Conservation (phyloP, 2,888 invertebrate species). For the Exephanes ischioxanthus region DNA sequence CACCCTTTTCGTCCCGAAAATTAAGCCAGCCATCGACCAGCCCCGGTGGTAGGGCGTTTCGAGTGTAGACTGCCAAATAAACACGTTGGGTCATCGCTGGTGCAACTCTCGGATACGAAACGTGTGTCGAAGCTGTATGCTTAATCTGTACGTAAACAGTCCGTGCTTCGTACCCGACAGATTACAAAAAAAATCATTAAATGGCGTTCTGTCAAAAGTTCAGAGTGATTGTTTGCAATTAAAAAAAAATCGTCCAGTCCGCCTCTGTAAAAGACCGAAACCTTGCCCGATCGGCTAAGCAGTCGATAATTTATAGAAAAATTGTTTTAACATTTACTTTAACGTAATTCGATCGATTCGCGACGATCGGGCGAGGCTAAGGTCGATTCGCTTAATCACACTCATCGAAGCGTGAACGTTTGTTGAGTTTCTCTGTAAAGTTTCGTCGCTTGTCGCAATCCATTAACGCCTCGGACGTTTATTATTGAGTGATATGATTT, state of each 20-base stretch:
- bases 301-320: not conserved
- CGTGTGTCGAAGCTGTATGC: conserved; percentile 35
- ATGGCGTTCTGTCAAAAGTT: conserved; percentile 40
- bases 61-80: conserved; percentile 38
- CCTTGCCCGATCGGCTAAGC: conserved; percentile 29
- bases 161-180: conserved; percentile 60
- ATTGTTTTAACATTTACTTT: not conserved
- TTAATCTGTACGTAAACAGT: conserved; percentile 54
- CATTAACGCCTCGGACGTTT: conserved; percentile 27
- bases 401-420: conserved; percentile 13
- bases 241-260: conserved; percentile 41
- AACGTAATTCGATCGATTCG: not conserved
- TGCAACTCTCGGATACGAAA: conserved; percentile 22
- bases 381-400: conserved; percentile 5
- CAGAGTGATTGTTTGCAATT: conserved; percentile 45
- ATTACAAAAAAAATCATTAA: conserved; percentile 24
- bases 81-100: conserved; percentile 4
- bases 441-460: conserved; percentile 58
- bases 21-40: conserved; percentile 14
- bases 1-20: conserved; percentile 34
- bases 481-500: conserved; percentile 12
- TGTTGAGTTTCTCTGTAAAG: conserved; percentile 46
- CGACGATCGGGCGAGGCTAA: conserved; percentile 43
- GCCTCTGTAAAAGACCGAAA: conserved; percentile 41
- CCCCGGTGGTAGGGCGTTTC: conserved; percentile 11